Conservation (phyloP, 2,797 vertebrate species). For the Hafferia zeledoni region DNA sequence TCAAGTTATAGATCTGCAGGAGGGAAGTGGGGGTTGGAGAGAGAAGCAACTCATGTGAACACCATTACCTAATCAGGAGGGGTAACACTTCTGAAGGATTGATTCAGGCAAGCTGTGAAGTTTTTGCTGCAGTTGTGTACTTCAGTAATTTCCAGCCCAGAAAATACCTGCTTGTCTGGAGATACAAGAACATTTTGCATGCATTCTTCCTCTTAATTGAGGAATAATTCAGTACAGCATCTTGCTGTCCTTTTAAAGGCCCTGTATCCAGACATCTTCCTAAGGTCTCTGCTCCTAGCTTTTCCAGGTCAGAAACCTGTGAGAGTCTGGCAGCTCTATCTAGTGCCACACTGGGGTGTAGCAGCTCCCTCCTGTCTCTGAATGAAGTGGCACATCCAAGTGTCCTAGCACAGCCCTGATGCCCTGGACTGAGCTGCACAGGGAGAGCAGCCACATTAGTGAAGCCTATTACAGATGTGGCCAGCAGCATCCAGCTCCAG, state of each 20-base stretch:
- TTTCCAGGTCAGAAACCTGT: not conserved
- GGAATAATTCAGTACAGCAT: not conserved
- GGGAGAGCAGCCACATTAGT: not conserved
- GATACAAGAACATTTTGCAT: not conserved
- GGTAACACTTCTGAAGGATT: not conserved
- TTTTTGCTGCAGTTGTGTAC: not conserved
- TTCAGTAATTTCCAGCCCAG: not conserved
- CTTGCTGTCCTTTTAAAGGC: not conserved
- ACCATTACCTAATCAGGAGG: not conserved
- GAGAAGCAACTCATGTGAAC: not conserved
- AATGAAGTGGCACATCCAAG: not conserved
- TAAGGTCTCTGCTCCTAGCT: not conserved
- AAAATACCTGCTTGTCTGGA: not conserved
- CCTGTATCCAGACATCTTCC: not conserved
- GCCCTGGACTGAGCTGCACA: not conserved
- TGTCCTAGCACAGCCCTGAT: not conserved
- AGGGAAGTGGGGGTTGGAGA: not conserved
- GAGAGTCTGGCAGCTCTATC: not conserved
- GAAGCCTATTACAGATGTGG: not conserved
- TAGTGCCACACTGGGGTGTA: not conserved
- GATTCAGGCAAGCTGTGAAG: constrained; percentile 31
- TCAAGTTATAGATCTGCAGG: constrained; percentile 34
- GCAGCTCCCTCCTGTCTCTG: not conserved
- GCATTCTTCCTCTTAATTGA: not conserved
- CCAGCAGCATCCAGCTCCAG: not conserved